These are phyloP conservation scores for Apogon talboti DNA, from an alignment of 2,797 vertebrate species.

Conservation along the genomic window DNA sequence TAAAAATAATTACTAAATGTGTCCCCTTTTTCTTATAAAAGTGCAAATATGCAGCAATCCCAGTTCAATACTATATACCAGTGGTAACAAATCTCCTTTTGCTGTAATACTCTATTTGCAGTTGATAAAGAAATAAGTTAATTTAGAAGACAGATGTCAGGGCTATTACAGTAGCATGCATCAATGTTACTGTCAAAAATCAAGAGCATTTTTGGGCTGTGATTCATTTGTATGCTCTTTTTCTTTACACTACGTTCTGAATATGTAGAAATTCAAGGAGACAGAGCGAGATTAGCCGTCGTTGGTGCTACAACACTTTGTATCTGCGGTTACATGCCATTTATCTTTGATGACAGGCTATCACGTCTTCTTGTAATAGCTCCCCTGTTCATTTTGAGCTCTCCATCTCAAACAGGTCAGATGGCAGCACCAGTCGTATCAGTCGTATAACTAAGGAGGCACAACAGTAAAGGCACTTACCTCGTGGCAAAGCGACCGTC, in stretches of 20 bases:
- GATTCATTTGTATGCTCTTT: neutral
- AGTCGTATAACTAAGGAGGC: constrained; percentile 30
- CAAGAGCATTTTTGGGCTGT: neutral
- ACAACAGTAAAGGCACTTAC: constrained; percentile 83
- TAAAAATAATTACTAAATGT: neutral
- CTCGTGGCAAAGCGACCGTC: constrained; percentile 93
- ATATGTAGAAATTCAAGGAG: constrained; percentile 1
- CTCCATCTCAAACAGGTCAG: constrained; percentile 17
- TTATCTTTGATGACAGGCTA: neutral
- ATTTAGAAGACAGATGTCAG: no score
- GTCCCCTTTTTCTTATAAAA: no score
- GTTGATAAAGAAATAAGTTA: neutral
- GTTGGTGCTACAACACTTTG: neutral
- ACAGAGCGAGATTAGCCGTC: neutral
- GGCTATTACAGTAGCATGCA: neutral
- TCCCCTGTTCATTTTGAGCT: constrained; percentile 9
- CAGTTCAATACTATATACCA: neutral
- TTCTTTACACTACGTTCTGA: constrained; percentile 3
- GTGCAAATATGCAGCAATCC: no score
- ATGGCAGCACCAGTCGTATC: constrained; percentile 34
- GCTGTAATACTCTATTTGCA: neutral
- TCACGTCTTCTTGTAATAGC: neutral
- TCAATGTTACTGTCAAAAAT: neutral
- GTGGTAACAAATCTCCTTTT: no score
- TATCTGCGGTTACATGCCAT: constrained; percentile 5